phyloP scores from a whole-genome alignment of 1,140 invertebrate genomes.

The Pseudomyrmex sp. region DNA sequence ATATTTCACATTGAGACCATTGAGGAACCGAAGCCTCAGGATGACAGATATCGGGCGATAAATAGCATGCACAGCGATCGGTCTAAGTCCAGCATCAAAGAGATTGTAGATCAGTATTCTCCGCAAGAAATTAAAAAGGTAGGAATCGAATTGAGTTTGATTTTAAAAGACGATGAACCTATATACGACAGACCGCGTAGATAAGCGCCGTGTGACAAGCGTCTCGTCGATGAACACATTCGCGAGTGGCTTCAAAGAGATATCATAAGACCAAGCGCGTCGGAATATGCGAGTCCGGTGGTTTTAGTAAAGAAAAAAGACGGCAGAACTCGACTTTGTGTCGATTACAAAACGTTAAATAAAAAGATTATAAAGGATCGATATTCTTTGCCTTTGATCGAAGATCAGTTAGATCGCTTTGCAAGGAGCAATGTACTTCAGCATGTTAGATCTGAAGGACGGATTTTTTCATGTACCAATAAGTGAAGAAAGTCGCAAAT shows the following conservation, averaged over 20 bases:
- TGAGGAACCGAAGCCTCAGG: no score
- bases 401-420: background rate
- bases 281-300: background rate
- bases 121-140: background rate
- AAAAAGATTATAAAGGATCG: constrained; percentile 1
- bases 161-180: background rate
- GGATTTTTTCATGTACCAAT: background rate
- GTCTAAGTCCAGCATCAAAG: no score
- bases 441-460: background rate
- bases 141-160: background rate
- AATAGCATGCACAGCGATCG: no score
- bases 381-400: background rate
- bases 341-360: background rate
- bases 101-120: no score
- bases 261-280: background rate
- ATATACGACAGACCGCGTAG: background rate
- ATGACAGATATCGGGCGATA: no score
- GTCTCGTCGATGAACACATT: background rate
- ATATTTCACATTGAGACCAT: no score
- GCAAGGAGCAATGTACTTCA: background rate
- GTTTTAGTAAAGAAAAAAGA: background rate
- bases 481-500: background rate
- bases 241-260: background rate
- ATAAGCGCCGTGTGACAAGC: background rate
- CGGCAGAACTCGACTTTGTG: background rate